Percentiles rank a stretch among this genome's conserved stretches.
Evolutionary conservation across 2,797 vertebrate species (phyloP).

Genomic region (Malurus splendens): DNA sequence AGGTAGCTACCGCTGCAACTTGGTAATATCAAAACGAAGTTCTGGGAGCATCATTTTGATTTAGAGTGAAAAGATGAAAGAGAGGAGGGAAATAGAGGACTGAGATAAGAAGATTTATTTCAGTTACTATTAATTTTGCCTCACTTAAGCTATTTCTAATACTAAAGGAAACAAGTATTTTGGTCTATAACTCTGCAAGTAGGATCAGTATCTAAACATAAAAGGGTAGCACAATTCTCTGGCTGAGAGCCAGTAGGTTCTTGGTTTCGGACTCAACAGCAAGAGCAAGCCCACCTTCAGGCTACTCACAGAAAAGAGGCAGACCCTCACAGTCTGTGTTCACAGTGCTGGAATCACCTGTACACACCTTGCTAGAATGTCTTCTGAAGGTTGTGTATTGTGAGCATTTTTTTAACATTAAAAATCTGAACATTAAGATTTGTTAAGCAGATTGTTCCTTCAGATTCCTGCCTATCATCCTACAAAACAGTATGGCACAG

Average conservation of each 20-base stretch:
- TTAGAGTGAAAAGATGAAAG: neutral
- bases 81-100: neutral
- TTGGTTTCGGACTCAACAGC: neutral
- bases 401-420: neutral
- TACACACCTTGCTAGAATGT: neutral
- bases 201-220: neutral
- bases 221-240: neutral
- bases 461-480: neutral
- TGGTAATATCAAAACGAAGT: neutral
- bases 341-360: neutral
- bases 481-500: neutral
- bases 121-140: neutral
- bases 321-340: neutral
- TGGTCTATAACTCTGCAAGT: neutral
- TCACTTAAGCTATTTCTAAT: neutral
- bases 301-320: neutral
- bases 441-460: neutral
- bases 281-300: neutral
- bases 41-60: neutral
- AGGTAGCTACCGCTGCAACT: neutral
- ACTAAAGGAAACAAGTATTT: neutral
- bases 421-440: neutral
- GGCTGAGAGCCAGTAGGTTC: neutral
- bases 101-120: accelerated
- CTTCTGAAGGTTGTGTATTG: neutral